phyloP scores from a whole-genome alignment of 2,797 vertebrate species.

The Cephalopachus bancanus region DNA sequence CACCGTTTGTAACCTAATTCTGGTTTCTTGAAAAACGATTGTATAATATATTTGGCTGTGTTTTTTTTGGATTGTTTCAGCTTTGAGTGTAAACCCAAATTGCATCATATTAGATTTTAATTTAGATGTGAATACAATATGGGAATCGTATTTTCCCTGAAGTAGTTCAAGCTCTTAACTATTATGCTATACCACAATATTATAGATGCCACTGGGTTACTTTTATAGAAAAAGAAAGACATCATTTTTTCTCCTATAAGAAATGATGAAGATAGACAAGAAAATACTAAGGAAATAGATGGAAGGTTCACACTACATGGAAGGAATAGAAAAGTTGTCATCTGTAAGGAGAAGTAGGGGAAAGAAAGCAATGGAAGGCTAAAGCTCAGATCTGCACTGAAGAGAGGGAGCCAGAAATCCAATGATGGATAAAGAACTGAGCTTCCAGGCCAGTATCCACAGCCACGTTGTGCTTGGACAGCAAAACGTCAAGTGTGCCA shows the following conservation, averaged over 20 bases:
- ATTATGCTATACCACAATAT: not conserved
- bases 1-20: not conserved
- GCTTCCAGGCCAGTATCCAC: slow-evolving; percentile 65
- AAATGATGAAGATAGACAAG: not conserved
- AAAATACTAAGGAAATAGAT: not conserved
- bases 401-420: slow-evolving; percentile 63
- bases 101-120: slow-evolving; percentile 17
- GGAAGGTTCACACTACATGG: not conserved
- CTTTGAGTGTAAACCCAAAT: not conserved
- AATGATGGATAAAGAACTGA: slow-evolving; percentile 53
- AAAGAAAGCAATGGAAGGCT: not conserved
- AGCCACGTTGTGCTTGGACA: slow-evolving; percentile 77
- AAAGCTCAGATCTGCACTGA: slow-evolving; percentile 21
- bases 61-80: slow-evolving; percentile 1
- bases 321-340: slow-evolving; percentile 52
- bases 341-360: not conserved
- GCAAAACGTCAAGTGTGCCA: slow-evolving; percentile 40
- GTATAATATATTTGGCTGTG: not conserved
- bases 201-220: not conserved
- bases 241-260: not conserved
- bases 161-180: not conserved
- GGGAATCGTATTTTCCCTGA: not conserved
- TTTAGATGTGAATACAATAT: slow-evolving; percentile 8
- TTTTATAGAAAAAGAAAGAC: not conserved
- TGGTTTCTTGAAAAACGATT: not conserved